Conservation (phyloP, 1,140 invertebrate genomes). For the Drosophila lacteicornis region DNA sequence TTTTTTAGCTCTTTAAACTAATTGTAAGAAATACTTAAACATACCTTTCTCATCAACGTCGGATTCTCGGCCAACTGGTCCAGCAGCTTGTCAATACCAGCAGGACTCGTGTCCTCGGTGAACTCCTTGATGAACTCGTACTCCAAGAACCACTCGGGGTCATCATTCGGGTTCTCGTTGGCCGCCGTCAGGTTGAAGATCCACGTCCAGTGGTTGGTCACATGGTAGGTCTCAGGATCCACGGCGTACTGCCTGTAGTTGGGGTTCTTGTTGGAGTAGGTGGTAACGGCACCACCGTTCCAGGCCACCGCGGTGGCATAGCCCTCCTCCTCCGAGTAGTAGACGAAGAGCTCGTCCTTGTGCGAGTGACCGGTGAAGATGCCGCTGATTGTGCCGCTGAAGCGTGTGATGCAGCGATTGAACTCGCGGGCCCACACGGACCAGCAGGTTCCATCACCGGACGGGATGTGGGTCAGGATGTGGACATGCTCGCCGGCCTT, state of each 20-base stretch:
- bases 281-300: slow-evolving; percentile 91
- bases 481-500: slow-evolving; percentile 90
- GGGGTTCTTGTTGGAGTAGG: slow-evolving; percentile 89
- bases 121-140: slow-evolving; percentile 90
- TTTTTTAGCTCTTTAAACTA: neutral
- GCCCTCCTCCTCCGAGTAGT: slow-evolving; percentile 86
- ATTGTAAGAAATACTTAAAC: neutral
- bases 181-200: slow-evolving; percentile 91
- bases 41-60: slow-evolving; percentile 66
- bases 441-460: slow-evolving; percentile 89
- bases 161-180: slow-evolving; percentile 86
- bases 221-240: slow-evolving; percentile 86
- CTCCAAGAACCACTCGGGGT: slow-evolving; percentile 87
- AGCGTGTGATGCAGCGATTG: slow-evolving; percentile 87
- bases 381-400: slow-evolving; percentile 89
- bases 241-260: slow-evolving; percentile 92
- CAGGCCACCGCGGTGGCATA: slow-evolving; percentile 89
- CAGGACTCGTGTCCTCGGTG: slow-evolving; percentile 84
- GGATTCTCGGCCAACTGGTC: slow-evolving; percentile 84
- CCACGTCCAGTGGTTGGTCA: slow-evolving; percentile 90
- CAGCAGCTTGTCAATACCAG: slow-evolving; percentile 85
- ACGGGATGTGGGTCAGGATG: slow-evolving; percentile 93
- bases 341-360: slow-evolving; percentile 90
- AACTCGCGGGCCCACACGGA: slow-evolving; percentile 89
- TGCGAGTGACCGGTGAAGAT: slow-evolving; percentile 94